phyloP scores from a whole-genome alignment of 2,888 invertebrate species.

The Tenthredo mesomela region DNA sequence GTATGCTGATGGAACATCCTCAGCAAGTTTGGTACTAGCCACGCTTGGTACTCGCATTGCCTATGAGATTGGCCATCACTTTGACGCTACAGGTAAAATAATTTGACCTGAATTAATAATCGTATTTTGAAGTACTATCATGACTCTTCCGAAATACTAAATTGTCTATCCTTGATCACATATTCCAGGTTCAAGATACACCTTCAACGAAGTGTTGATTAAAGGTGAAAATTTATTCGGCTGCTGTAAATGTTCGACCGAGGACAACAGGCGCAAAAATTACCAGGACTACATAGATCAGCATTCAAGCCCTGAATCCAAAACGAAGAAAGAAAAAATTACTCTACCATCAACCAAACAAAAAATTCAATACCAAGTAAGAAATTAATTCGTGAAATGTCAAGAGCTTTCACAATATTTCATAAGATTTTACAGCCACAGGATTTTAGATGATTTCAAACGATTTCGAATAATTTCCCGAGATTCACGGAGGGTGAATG shows the following conservation, averaged over 20 bases:
- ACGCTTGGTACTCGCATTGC: constrained; percentile 67
- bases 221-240: background rate
- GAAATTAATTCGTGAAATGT: no score
- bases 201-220: background rate
- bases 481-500: no score
- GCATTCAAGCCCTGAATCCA: constrained; percentile 54
- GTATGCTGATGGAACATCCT: constrained; percentile 47
- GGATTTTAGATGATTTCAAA: no score
- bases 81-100: constrained; percentile 66
- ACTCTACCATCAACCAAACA: background rate
- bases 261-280: constrained; percentile 24
- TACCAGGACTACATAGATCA: no score
- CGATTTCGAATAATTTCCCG: no score
- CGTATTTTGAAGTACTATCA: no score
- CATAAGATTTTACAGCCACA: no score
- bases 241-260: background rate
- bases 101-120: no score
- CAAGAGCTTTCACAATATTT: no score
- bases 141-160: background rate
- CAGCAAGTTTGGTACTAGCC: constrained; percentile 62
- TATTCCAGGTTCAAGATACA: background rate
- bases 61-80: constrained; percentile 68
- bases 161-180: background rate
- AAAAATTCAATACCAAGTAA: constrained; percentile 10
- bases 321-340: background rate